Evolutionary conservation across 2,797 vertebrate species (phyloP), one percentile per base, ranked within the genome.

Genomic region (Enteromius unitaeniatus): DNA sequence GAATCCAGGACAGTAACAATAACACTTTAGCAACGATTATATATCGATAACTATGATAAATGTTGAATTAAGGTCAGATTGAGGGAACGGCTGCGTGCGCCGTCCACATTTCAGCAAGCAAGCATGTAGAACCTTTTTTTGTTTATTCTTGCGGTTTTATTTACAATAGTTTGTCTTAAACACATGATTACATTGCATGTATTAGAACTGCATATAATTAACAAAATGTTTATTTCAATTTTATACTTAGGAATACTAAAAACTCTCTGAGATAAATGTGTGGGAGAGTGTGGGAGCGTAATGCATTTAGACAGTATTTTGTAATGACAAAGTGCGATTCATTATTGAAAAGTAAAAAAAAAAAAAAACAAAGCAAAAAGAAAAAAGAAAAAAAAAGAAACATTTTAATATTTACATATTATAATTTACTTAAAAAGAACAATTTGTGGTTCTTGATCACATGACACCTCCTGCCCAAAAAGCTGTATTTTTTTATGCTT

Each of bases 291-390:
- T 88, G 89, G 91, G 91, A 92, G 87, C 92, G 93, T 88, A 89
- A 94, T 88, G 92, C 91, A 86, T 89, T 93, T 90, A 89, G 91
- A 92, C 92, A 91, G 89, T 91, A 91, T 92, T 90, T 92, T 90
- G 90, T 94, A 93, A 92, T 91, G 91, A 95, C 92, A 94, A 96
- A 95, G 95, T 95, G 95, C 94, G 90, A 94, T 93, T 95, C 90
- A 93, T 93, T 92, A 93, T 92, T 91, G 90, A 90, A 89, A 90
- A 87, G 85, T 92, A 86, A 87, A 89, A 47, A 45, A 45, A 92
- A 89, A 92, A 91, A 92, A 82, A 82, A 67, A 74, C 85, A 86
- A 89, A 86, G 31, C 87, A 85, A 90, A 83, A 90, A 84, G 87
- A 34, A 34, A 4, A 34, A 34, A 5, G 21, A 69, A 72, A 73